phyloP scores from a whole-genome alignment of 2,888 invertebrate species.

The Lasioglossum figueresi region DNA sequence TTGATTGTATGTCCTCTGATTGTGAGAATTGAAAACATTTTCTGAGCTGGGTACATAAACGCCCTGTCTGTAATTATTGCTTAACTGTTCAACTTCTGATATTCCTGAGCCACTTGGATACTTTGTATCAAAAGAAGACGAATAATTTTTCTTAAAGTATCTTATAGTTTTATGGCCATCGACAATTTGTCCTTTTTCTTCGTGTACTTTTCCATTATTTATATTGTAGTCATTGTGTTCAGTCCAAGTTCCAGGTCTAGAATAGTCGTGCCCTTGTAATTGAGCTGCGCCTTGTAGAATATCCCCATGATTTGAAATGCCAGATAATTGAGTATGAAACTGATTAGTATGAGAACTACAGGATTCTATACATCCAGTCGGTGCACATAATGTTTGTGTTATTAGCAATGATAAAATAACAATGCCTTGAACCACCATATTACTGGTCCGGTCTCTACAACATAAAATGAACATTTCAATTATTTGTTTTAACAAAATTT shows the following conservation, averaged over 20 bases:
- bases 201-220: slow-evolving; percentile 73
- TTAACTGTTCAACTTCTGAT: slow-evolving; percentile 26
- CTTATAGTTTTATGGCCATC: slow-evolving; percentile 59
- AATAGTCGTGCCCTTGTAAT: slow-evolving; percentile 59
- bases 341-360: slow-evolving; percentile 55
- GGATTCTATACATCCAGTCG: slow-evolving; percentile 70
- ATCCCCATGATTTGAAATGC: slow-evolving; percentile 34
- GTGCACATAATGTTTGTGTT: slow-evolving; percentile 66
- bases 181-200: slow-evolving; percentile 73
- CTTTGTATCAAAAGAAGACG: slow-evolving; percentile 69
- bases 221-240: slow-evolving; percentile 76
- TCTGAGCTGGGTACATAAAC: slow-evolving; percentile 27
- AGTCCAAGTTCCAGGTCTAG: slow-evolving; percentile 77
- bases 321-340: slow-evolving; percentile 41
- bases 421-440: slow-evolving; percentile 59
- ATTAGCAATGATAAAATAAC: slow-evolving; percentile 67
- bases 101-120: slow-evolving; percentile 32
- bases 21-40: slow-evolving; percentile 25
- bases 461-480: slow-evolving; percentile 34
- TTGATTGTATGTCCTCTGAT: slow-evolving; percentile 44
- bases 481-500: slow-evolving; percentile 28
- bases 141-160: slow-evolving; percentile 78
- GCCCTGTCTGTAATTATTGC: slow-evolving; percentile 26
- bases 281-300: slow-evolving; percentile 40
- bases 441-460: slow-evolving; percentile 54